Base-by-base conservation (phyloP, 1,140 invertebrate genomes). In the Nautilus pompilius region DNA sequence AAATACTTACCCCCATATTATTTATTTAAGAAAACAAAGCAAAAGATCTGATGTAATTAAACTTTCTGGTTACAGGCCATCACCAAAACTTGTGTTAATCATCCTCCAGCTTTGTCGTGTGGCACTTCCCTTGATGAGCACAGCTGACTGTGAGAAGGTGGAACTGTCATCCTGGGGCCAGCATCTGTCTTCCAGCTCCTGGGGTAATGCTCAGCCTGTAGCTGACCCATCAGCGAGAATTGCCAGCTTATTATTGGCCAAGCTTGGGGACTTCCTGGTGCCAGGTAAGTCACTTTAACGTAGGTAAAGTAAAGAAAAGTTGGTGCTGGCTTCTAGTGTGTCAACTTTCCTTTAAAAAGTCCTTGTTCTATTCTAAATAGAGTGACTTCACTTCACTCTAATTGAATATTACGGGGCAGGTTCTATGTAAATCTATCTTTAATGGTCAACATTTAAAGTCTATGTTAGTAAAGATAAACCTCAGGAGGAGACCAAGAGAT, bases 201-300 rank as follows among this genome's bases (percentile, higher is more conserved):
- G 73, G 71, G 75, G 67, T 60, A 69, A 64, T 30, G 64, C 70
- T 30, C 67, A 74, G 58, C 69, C 76, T 13, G 71, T 77, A 3
- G 65, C 69, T 2, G 77, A 79, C 34, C 74, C 77, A 22, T 69
- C 78, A 8, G 73, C 76, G 36, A 72, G 71, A 51, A 82, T 84
- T 48, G 78, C 75, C 51, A 75, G 71, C 45, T 66, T 84, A 10
- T 65, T 84, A 15, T 65, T 83, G 60, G 78, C 79, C 28, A 82
- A 82, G 58, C 71, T 84, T 28, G 80, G 80, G 22, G 82, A 84
- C 61, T 82, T 80, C 57, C 68, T 83, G 6, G 77, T 83, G n/a
- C 80, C 81, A 57, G 81, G 82, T 80, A 68, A 56, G 59, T 34
- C 0, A 36, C 20, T 33, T 29, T 34, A 10, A 15, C 22, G 28